A percentile compares a stretch with the other conserved stretches of the same genome.
These are phyloP conservation scores for Ptychochromis oligacanthus DNA, from an alignment of 2,113 vertebrate species.

Conservation along the genomic window DNA sequence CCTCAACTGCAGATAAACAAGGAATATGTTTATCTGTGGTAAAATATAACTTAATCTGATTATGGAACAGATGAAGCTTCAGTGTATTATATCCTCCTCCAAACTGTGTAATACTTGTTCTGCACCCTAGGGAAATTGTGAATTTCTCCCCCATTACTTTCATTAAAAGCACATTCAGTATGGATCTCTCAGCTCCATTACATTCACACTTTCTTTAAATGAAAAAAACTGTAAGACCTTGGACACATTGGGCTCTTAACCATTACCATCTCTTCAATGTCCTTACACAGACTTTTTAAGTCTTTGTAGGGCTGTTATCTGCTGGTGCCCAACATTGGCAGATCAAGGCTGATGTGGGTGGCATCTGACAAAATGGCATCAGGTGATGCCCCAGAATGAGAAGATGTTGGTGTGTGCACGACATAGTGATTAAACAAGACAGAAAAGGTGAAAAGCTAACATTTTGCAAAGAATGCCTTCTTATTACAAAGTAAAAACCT, in stretches of 20 bases:
- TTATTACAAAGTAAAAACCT: too few relatives aligned
- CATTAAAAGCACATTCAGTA: neutral
- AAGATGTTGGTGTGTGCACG: neutral
- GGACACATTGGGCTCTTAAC: neutral
- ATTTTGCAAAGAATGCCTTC: neutral
- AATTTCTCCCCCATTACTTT: neutral
- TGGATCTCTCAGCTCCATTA: neutral
- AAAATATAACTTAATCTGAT: neutral
- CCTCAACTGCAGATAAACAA: neutral
- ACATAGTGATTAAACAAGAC: neutral
- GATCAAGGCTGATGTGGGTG: neutral
- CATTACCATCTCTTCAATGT: neutral
- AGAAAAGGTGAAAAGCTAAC: neutral
- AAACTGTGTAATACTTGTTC: neutral
- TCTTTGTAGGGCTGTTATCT: neutral
- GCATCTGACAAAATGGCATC: neutral
- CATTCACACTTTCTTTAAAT: neutral
- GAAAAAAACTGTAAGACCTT: neutral
- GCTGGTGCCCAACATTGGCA: neutral
- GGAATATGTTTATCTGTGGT: neutral
- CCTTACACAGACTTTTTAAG: neutral
- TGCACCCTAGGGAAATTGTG: neutral
- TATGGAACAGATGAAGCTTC: neutral
- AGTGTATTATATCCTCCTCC: neutral
- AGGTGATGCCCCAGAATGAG: neutral